These are phyloP conservation scores for Hippoglossus hippoglossus DNA, from an alignment of 2,797 vertebrate species.

Conservation along the genomic window DNA sequence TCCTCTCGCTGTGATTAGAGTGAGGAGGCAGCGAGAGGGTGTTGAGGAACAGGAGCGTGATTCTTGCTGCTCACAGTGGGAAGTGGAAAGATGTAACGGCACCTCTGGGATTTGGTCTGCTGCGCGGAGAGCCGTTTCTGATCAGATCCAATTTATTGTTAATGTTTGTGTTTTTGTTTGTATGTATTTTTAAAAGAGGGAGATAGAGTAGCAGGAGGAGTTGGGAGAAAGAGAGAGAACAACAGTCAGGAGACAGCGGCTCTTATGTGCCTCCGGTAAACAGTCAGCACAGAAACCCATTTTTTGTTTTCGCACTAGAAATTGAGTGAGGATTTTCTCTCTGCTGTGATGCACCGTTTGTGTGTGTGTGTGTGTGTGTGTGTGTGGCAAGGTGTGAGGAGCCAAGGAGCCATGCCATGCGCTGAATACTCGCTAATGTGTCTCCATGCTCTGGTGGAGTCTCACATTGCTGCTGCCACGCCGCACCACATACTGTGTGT, in stretches of 20 bases:
- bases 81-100: slow-evolving; percentile 73
- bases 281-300: slow-evolving; percentile 10
- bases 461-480: slow-evolving; percentile 62
- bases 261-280: slow-evolving; percentile 36
- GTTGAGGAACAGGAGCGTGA: slow-evolving; percentile 65
- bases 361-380: slow-evolving; percentile 30
- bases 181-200: slow-evolving; percentile 29
- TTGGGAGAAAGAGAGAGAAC: slow-evolving; percentile 3
- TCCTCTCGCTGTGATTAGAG: slow-evolving; percentile 75
- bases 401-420: slow-evolving; percentile 57
- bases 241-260: slow-evolving; percentile 20
- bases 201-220: slow-evolving; percentile 11
- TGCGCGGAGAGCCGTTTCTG: slow-evolving; percentile 53
- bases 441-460: slow-evolving; percentile 56
- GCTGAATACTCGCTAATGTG: slow-evolving; percentile 66
- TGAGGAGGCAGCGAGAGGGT: slow-evolving; percentile 59
- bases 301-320: slow-evolving; percentile 16
- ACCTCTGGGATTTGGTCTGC: slow-evolving; percentile 74
- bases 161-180: slow-evolving; percentile 65
- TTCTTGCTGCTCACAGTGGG: slow-evolving; percentile 69
- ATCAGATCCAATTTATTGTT: slow-evolving; percentile 65
- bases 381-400: slow-evolving; percentile 19
- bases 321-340: slow-evolving; percentile 17
- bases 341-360: slow-evolving; percentile 20
- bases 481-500: slow-evolving; percentile 37